Evolutionary conservation across 2,113 vertebrate species (phyloP), one percentile per base, ranked within the genome.

Genomic region (Gavia stellata): DNA sequence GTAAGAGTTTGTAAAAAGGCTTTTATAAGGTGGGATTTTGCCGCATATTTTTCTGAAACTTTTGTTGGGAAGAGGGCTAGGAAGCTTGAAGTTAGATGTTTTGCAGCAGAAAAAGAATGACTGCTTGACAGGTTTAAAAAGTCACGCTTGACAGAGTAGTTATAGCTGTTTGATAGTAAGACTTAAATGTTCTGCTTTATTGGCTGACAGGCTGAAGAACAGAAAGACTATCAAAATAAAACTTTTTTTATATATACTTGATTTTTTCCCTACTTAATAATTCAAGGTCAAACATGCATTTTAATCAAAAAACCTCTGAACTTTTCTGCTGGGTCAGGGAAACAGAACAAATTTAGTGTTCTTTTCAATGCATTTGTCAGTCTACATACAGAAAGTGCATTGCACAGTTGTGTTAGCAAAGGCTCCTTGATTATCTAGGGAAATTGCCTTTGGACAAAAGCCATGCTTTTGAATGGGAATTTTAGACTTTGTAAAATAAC

Each of bases 111-210:
- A 81, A 96, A 93, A 61, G 80, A 97, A 97, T 95, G 94, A 95
- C 77, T 97, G 61, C 80, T 96, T 97, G 96, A 97, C 95, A 96
- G 85, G 66, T 96, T 97, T 94, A 97, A 97, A 96, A 97, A 97
- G 93, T 96, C 63, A 45, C 0, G 7, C 88, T 96, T 97, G 96
- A 97, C 93, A 97, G 96, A 81, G 34, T 70, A 93, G 94, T 96
- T 96, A 95, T 38, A 95, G 47, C 50, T 96, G 75, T 94, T 96
- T 95, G 81, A 97, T 81, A 95, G 92, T 78, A 86, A 93, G 86
- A 93, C 88, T 97, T 94, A 91, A 94, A 94, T 65, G 61, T 94
- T 97, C 92, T 80, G 47, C 89, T 97, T 96, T 97, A 97, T 94
- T 96, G 86, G 91, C 95, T 93, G 97, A 95, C 95, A 97, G 61